These are phyloP conservation scores for Tetramorium parvispinum DNA, from an alignment of 1,140 invertebrate genomes.

Conservation along the genomic window DNA sequence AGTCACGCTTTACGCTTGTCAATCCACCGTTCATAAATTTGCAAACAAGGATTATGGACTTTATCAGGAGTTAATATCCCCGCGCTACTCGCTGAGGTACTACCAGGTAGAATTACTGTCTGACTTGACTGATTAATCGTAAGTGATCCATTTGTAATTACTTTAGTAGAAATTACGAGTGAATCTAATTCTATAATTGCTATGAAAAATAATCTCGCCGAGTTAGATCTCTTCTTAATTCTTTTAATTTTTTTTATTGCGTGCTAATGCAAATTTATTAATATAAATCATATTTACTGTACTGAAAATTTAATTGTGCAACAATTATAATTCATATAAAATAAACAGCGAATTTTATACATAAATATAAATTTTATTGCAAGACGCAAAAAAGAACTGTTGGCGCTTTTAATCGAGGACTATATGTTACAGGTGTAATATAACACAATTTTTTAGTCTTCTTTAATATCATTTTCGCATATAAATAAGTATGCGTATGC, in stretches of 20 bases:
- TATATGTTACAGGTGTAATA: background rate
- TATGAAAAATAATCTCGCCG: background rate
- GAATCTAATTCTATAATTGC: background rate
- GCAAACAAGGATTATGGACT: constrained; percentile 42
- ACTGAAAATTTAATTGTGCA: background rate
- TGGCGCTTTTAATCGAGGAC: background rate
- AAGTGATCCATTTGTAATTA: constrained; percentile 5
- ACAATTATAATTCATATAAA: background rate
- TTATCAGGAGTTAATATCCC: constrained; percentile 28
- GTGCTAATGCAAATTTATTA: background rate
- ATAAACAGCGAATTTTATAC: background rate
- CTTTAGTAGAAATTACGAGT: background rate
- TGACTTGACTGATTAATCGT: constrained; percentile 12
- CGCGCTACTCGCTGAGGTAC: background rate
- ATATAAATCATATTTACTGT: background rate
- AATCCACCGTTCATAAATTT: constrained; percentile 44
- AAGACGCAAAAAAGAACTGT: no score
- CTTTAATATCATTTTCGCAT: constrained; percentile 7
- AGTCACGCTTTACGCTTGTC: constrained; percentile 39
- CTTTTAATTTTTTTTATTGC: background rate
- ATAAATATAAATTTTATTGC: background rate
- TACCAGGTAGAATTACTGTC: background rate
- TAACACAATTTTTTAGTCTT: background rate
- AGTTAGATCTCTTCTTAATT: background rate
- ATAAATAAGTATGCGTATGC: background rate